Base-by-base conservation (phyloP, 1,140 invertebrate genomes). In the Daktulosphaira vitifoliae region DNA sequence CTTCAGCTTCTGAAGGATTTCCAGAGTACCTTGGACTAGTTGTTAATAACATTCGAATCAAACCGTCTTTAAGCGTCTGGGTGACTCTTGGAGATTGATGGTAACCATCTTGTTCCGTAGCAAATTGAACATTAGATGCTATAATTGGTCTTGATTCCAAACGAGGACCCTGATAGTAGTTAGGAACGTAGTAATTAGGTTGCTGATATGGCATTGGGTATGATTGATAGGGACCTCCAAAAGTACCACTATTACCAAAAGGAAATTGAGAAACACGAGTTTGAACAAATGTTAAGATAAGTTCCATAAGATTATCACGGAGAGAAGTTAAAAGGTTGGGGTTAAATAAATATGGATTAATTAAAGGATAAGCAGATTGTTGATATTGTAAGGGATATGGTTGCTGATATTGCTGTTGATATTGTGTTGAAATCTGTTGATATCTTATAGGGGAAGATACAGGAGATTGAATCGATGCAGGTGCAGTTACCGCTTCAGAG, bases 301-400 rank as follows among this genome's bases (percentile, higher is more conserved):
- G 71, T 23, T 71, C 69, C 71, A 72, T 72, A 1, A 71, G 68
- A 39, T 71, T 70, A 48, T 72, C 71, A 62, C 71, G 73, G 0
- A 79, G 67, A 13, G 78, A 76, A 44, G 73, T 72, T 6, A 72
- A 66, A 1, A 75, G 75, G 20, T 77, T 76, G 20, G 76, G 77
- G 54, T 33, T 33, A 33, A 75, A 77, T 15, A 75, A 73, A 2
- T 76, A 53, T 42, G 74, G 20, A 20, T 59, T 42, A 20, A 26
- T 23, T 9, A 59, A 20, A 20, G 53, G 53, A 1, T 9, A 22
- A 11, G 5, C 37, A 4, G 51, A 1, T 1, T 8, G 29, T 11
- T 4, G 29, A 33, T 33, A 33, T 33, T 33, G 29, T 33, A 33
- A 33, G 5, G 29, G 29, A 11, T 33, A 33, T 11, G 29, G 76